Base-by-base conservation (phyloP, 92 coral and sea anemone species). In the Umimayanthus kanabou region DNA sequence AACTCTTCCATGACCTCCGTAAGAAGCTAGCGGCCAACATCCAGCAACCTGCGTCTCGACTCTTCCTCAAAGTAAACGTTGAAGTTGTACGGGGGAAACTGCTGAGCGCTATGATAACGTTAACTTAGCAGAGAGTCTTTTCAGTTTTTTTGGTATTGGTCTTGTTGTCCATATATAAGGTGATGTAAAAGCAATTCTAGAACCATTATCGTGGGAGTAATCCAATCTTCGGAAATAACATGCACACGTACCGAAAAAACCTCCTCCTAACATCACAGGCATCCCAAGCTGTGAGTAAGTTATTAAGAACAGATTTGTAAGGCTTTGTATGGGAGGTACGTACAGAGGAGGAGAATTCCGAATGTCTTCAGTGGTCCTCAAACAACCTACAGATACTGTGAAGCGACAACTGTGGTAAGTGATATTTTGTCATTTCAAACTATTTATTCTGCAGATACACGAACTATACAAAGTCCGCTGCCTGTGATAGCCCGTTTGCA, bases 1-100 rank as follows among this genome's bases (percentile, higher is more conserved):
- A 72, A 28, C 76, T 72, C 42, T 72, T 72, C 76, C 76, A 72
- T 29, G 76, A 72, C 76, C 76, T 72, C 30, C 20, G 76, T 29
- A 72, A 72, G 8, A 72, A 9, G 40, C 40, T 28, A 6, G 76
- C 16, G 39, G 39, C 42, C 9, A 72, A 72, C 76, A 72, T 72
- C 39, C 73, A 10, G 26, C 73, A 25, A 20, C 15, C 5, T n/a
- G 14, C 11, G 42, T 28, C 18, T 13, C 11, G 42, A 9, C 18
- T 13, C 3, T 3, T 13, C 58, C 58, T 53, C 20, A 15, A 33
- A 53, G 58, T 61, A 61, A 61, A 61, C n/a, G 22, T 20, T 4
- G 69, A 9, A 23, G n/a, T 25, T 61, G 9, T 20, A 61, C 58
- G 4, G 1, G 22, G 37, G 37, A 33, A 33, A 20, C 69, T 61